Evolutionary conservation across 2,113 vertebrate species (phyloP).

Genomic region (Callithrix jacchus): DNA sequence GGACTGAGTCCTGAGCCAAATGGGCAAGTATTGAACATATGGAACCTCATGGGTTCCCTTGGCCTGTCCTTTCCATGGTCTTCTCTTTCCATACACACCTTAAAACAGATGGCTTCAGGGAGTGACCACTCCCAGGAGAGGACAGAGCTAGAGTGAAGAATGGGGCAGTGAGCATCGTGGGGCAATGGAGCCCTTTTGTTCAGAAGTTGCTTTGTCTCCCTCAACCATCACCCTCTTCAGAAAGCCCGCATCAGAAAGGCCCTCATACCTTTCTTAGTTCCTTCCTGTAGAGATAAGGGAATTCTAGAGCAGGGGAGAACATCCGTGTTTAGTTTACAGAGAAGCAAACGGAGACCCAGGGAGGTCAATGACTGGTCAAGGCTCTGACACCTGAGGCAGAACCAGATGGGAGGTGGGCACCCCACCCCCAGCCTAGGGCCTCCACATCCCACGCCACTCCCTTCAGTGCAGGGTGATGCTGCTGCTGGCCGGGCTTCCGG

Average conservation of each 20-base stretch:
- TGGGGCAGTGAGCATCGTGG: not conserved
- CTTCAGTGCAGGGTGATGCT: not conserved
- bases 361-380: not conserved
- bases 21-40: not conserved
- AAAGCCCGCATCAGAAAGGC: not conserved
- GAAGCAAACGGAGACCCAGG: not conserved
- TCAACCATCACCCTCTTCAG: not conserved
- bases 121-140: not conserved
- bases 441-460: fast-evolving
- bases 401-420: fast-evolving
- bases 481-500: fast-evolving
- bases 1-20: not conserved
- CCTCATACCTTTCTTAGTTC: not conserved
- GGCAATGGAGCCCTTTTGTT: not conserved
- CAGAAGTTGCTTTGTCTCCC: not conserved
- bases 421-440: not conserved
- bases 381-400: not conserved
- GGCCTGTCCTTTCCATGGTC: not conserved
- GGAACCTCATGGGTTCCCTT: not conserved
- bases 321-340: not conserved
- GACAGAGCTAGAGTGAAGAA: not conserved
- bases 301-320: not conserved
- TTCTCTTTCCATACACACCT: not conserved
- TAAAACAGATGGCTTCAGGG: not conserved
- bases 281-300: not conserved